Evolutionary conservation across 2,888 invertebrate genomes (phyloP), one percentile per base, ranked within the genome.

Genomic region (Cactoblastis cactorum): DNA sequence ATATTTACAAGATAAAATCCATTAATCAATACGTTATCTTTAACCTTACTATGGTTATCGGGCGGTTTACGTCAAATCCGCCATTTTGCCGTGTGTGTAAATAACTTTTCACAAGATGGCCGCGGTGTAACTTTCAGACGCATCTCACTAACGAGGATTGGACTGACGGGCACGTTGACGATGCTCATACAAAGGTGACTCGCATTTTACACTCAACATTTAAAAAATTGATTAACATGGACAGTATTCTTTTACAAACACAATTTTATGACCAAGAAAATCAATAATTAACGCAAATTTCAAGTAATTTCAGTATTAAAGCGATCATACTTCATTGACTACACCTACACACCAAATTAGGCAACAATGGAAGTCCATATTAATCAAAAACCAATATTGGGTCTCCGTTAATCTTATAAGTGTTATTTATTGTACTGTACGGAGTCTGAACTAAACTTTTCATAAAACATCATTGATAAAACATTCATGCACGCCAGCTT

Each of bases 161-260:
- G 78, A 81, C 83, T 68, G 85, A 83, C 73, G 84, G 83, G 74
- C 78, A 72, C 67, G 78, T 69, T 77, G 88, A 87, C 75, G 88
- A 88, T 79, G 77, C 77, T 67, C 84, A 86, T 67, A 85, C 87
- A 46, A 87, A 89, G 88, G 88, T 89, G 87, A 89, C 65, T 80
- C 69, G 72, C 59, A 66, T 67, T 71, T 56, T 61, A 53, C 51
- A 55, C 51, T 53, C 8, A 32, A 53, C 32, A 52, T 19, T 49
- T 53, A 39, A 22, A 39, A 53, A 50, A 48, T 60, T 48, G 56
- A 53, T 54, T 60, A 57, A 57, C 54, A 49, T 41, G 41, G 39
- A 38, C 32, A 2, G 5, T 15, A 3, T 14, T 2, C 12, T 28
- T 17, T 6, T 2, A 17, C 41, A 22, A n/a, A n/a, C n/a, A n/a